Evolutionary conservation across 2,797 vertebrate genomes (phyloP).

Genomic region (Pagetopsis macropterus): DNA sequence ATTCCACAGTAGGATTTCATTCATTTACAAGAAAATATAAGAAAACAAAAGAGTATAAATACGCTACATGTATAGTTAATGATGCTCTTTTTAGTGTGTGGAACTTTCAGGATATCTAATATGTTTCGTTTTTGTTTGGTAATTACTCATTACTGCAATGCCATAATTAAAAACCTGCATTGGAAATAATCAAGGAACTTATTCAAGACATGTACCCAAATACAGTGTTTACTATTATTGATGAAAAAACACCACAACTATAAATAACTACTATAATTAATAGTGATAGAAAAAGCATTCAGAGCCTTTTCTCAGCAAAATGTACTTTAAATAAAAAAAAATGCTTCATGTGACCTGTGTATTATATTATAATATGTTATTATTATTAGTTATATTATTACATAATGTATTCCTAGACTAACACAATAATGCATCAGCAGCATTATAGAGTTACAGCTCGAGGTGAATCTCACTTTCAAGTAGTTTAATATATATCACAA

Average conservation of each 20-base stretch:
- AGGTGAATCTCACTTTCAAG: not conserved
- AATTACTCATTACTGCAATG: not conserved
- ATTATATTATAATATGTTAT: not conserved
- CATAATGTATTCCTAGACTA: not conserved
- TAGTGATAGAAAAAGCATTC: not conserved
- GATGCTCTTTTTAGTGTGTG: not conserved
- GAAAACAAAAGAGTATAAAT: not conserved
- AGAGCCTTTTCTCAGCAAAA: not conserved
- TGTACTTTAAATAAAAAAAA: not conserved
- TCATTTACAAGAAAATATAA: not conserved
- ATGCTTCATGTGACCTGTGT: not conserved
- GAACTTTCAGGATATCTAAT: not conserved
- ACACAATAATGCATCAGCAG: not conserved
- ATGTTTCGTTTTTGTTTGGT: not conserved
- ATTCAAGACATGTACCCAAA: not conserved
- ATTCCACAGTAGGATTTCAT: not conserved
- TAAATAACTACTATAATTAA: not conserved
- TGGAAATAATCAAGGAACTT: not conserved
- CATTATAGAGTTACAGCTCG: not conserved
- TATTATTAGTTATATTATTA: not conserved
- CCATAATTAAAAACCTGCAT: not conserved
- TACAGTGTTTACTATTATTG: not conserved
- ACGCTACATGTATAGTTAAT: not conserved
- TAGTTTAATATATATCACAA: not conserved
- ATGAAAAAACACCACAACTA: not conserved